Percentiles rank a stretch among this genome's conserved stretches.
These are phyloP conservation scores for Pleuronectes platessa DNA, from an alignment of 2,113 vertebrate genomes.

Conservation along the genomic window DNA sequence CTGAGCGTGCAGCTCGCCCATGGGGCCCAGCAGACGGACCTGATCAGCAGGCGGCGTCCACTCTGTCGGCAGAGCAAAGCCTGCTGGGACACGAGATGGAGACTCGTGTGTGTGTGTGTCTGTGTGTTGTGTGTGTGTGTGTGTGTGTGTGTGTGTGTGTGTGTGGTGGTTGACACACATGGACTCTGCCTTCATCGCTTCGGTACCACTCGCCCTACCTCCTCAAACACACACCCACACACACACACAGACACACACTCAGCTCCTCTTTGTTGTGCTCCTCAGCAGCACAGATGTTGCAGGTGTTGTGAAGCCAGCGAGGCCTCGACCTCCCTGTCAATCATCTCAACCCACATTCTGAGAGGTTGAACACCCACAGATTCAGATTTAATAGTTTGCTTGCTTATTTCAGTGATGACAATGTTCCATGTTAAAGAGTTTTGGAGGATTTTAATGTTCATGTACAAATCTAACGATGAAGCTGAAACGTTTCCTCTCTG, in stretches of 20 bases:
- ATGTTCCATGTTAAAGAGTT: no score
- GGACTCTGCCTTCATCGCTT: conserved; percentile 14
- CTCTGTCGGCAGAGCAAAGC: conserved; percentile 2
- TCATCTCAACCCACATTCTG: conserved; percentile 54
- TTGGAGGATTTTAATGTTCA: no score
- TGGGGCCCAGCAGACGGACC: conserved; percentile 19
- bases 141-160: conserved; percentile 30
- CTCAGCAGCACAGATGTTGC: conserved; percentile 55
- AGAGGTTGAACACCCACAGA: no score
- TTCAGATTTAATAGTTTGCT: no score
- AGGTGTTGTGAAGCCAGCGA: conserved; percentile 43
- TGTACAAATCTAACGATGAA: no score
- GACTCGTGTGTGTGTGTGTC: conserved; percentile 33
- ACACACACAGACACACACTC: conserved; percentile 40
- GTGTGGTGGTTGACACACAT: not conserved
- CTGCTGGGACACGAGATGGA: conserved; percentile 53
- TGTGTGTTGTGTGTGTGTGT: conserved; percentile 31
- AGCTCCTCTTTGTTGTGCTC: conserved; percentile 27
- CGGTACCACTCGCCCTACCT: not conserved
- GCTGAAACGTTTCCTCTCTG: no score
- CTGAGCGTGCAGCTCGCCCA: conserved; percentile 48
- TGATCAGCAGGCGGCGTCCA: conserved; percentile 32
- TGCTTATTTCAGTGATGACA: no score
- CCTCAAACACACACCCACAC: conserved; percentile 22
- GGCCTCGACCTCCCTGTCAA: conserved; percentile 42